These are phyloP conservation scores for Eupithecia subumbrata DNA, from an alignment of 2,888 invertebrate species.

Conservation along the genomic window DNA sequence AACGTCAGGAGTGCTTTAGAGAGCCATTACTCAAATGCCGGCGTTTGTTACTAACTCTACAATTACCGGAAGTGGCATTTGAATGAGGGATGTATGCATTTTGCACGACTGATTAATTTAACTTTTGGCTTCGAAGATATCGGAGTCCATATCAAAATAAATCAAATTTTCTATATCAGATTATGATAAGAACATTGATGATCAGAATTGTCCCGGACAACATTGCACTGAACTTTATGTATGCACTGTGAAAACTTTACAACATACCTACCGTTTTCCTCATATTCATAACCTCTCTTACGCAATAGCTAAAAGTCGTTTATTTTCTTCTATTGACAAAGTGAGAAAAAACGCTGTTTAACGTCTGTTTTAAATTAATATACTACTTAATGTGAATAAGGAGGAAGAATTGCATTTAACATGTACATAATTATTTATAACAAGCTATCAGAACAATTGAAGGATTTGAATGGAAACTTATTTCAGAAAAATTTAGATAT, in stretches of 20 bases:
- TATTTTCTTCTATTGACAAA: no score
- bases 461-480: no score
- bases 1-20: conserved; percentile 60
- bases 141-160: neutral
- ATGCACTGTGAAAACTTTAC: no score
- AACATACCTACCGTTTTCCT: neutral
- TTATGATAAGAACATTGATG: neutral
- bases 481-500: no score
- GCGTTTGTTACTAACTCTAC: conserved; percentile 12
- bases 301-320: neutral
- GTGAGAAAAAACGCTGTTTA: no score
- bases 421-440: no score
- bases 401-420: no score
- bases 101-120: neutral
- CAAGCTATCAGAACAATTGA: no score
- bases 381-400: neutral
- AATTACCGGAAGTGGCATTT: conserved; percentile 19
- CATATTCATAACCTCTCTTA: neutral
- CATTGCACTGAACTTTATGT: neutral
- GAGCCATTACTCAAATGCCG: conserved; percentile 70
- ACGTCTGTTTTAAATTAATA: no score
- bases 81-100: neutral
- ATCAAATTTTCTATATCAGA: neutral
- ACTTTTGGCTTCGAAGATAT: neutral
- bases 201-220: neutral